Conservation (phyloP, 2,797 vertebrate genomes). For the Acanthiza pusilla region DNA sequence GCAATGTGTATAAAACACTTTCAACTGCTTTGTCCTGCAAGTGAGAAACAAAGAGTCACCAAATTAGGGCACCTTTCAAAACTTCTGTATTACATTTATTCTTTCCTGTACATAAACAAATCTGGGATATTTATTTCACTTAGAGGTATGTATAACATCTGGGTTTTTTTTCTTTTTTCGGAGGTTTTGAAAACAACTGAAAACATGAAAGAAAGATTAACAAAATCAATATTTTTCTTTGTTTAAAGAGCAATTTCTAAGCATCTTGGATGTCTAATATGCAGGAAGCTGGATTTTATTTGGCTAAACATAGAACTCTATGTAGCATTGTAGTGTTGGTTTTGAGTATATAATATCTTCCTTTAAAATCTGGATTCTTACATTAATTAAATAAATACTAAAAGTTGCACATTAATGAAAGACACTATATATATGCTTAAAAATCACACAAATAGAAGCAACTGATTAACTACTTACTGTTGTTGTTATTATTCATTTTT, state of each 20-base stretch:
- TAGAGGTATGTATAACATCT: fast-evolving
- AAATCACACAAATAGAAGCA: background rate
- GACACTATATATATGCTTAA: background rate
- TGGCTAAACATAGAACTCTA: background rate
- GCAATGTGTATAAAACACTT: background rate
- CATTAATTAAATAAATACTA: background rate
- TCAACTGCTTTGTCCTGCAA: background rate
- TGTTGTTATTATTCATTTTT: background rate
- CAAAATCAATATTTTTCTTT: background rate
- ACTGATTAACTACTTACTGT: background rate
- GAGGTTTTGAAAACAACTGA: background rate
- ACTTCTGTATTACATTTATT: background rate
- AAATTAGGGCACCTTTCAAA: background rate
- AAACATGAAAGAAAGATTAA: background rate
- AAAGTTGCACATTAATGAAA: background rate
- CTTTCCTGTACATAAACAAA: background rate
- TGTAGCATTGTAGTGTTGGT: background rate
- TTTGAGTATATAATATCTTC: background rate
- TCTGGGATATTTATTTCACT: background rate
- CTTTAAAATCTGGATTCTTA: background rate
- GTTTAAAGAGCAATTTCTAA: background rate
- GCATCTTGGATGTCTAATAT: background rate
- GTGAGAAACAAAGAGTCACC: background rate
- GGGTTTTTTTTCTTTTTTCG: fast-evolving
- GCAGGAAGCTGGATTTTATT: background rate